Evolutionary conservation across 2,797 vertebrate species (phyloP).

Genomic region (Alfaro cultratus): DNA sequence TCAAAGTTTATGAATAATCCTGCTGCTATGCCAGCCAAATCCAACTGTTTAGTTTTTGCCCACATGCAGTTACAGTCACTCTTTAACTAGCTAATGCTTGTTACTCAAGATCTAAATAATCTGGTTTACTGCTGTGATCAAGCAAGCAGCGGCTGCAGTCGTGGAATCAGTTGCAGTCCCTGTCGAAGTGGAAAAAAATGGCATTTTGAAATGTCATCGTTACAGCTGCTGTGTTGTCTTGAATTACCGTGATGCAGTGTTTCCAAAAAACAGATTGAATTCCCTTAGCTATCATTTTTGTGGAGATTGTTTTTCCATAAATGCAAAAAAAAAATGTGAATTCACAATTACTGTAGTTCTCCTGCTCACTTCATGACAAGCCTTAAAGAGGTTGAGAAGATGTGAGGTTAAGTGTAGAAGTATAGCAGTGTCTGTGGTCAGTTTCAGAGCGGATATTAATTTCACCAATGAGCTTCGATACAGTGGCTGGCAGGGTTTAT

Average conservation of each 20-base stretch:
- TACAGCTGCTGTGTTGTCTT: slow-evolving; percentile 77
- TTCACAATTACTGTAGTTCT: slow-evolving; percentile 52
- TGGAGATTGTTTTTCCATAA: slow-evolving; percentile 65
- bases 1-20: slow-evolving; percentile 10
- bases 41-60: neutral
- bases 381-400: slow-evolving; percentile 17
- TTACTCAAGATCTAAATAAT: slow-evolving; percentile 20
- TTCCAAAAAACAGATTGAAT: slow-evolving; percentile 69
- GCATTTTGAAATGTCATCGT: slow-evolving; percentile 72
- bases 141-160: slow-evolving; percentile 36
- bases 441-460: slow-evolving; percentile 61
- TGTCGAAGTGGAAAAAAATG: slow-evolving; percentile 63
- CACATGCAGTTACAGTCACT: slow-evolving; percentile 6
- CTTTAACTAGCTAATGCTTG: slow-evolving; percentile 13
- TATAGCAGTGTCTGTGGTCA: slow-evolving; percentile 24
- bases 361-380: slow-evolving; percentile 30
- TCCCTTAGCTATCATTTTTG: slow-evolving; percentile 65
- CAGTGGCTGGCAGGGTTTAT: slow-evolving; percentile 62
- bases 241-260: slow-evolving; percentile 74
- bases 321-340: slow-evolving; percentile 59
- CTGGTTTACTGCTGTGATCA: slow-evolving; percentile 44
- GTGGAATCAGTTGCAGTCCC: slow-evolving; percentile 46
- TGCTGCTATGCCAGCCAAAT: neutral
- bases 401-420: slow-evolving; percentile 7
- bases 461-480: slow-evolving; percentile 65